These are phyloP conservation scores for Hippoglossus stenolepis DNA, from an alignment of 2,113 vertebrate genomes.

Conservation along the genomic window DNA sequence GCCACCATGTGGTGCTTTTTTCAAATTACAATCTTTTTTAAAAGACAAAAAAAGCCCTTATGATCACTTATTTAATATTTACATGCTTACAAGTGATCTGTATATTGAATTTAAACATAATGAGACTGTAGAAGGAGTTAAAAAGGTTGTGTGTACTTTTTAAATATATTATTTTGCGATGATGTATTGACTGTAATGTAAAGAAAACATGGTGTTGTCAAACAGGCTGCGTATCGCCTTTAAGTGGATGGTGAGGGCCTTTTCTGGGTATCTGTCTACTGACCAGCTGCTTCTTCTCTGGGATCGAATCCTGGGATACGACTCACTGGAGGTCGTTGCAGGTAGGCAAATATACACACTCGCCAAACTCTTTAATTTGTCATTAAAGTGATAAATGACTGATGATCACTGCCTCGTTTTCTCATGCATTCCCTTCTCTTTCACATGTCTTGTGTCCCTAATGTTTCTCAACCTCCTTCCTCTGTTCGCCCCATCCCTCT, in stretches of 20 bases:
- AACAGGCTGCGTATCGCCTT: conserved; percentile 95
- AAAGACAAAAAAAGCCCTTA: neutral
- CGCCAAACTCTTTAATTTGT: neutral
- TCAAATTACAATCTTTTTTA: conserved; percentile 12
- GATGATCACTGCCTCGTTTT: neutral
- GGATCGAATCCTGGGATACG: conserved; percentile 96
- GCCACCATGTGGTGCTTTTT: conserved; percentile 72
- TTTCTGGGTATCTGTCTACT: conserved; percentile 97
- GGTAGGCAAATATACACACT: conserved; percentile 78
- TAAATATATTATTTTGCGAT: too few relatives aligned
- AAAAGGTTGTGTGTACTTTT: too few relatives aligned
- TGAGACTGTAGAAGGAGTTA: too few relatives aligned
- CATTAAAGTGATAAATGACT: neutral
- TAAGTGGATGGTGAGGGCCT: conserved; percentile 98
- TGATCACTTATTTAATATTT: neutral
- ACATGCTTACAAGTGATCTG: too few relatives aligned
- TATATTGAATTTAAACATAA: too few relatives aligned
- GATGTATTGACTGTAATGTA: too few relatives aligned
- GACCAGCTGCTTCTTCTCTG: conserved; percentile 97
- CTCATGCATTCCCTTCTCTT: neutral
- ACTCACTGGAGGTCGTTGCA: conserved; percentile 93
- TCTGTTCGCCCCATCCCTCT: neutral
- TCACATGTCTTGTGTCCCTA: neutral
- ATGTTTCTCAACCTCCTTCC: neutral
- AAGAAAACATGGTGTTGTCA: neutral